Conservation (phyloP, 2,888 invertebrate species). For the Eucriotettix oculatus region DNA sequence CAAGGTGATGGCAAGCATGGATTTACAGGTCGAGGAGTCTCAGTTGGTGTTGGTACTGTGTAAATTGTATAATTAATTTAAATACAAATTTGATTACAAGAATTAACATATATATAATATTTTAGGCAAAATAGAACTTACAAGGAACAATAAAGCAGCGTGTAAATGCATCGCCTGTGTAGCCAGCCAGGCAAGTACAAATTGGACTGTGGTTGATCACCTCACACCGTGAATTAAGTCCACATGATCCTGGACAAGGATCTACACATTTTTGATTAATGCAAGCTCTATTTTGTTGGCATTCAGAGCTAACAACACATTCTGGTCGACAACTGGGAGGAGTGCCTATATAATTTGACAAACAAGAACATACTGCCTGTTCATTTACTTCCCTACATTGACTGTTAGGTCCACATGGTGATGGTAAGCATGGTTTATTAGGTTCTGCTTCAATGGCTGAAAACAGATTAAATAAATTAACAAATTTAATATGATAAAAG, state of each 20-base stretch:
- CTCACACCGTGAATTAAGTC: conserved; percentile 50
- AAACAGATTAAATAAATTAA: background rate
- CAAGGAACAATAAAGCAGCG: conserved; percentile 34
- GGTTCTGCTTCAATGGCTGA: conserved; percentile 11
- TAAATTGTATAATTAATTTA: background rate
- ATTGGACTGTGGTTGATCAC: conserved; percentile 56
- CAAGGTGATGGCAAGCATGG: conserved; percentile 36
- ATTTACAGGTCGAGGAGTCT: conserved; percentile 14
- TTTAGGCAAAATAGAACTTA: conserved; percentile 2
- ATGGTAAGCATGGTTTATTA: conserved; percentile 41
- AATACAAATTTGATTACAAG: background rate
- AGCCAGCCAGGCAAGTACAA: conserved; percentile 49
- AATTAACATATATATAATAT: background rate
- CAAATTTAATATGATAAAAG: too few species aligned
- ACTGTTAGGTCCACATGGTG: conserved; percentile 65
- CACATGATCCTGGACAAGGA: conserved; percentile 57
- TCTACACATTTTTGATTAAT: conserved; percentile 49
- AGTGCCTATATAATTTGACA: conserved; percentile 42
- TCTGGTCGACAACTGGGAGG: conserved; percentile 57
- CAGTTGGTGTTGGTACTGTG: conserved; percentile 6
- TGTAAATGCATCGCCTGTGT: conserved; percentile 67
- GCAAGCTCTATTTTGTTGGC: conserved; percentile 46
- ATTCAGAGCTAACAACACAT: conserved; percentile 54
- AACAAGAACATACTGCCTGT: conserved; percentile 54
- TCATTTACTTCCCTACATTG: conserved; percentile 54